Evolutionary conservation across 2,797 vertebrate genomes (phyloP), one percentile per base, ranked within the genome.

Genomic region (Ctenosaura bakeri): DNA sequence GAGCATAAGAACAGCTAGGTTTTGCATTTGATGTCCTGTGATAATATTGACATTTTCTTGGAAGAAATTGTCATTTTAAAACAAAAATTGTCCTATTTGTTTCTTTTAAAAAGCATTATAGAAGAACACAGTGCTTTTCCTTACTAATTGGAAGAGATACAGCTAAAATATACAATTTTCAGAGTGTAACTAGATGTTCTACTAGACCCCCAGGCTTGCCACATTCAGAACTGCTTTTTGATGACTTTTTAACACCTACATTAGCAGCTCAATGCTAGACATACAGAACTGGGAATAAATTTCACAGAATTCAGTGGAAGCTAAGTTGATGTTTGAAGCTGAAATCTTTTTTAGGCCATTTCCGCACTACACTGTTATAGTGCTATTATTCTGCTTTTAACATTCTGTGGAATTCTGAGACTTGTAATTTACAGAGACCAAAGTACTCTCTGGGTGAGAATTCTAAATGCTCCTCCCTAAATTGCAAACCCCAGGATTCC

Each of bases 21-120:
- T 73, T 87, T 8, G 46, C 13, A 79, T 78, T 79, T 59, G 38
- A 64, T 26, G 69, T 74, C 16, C 71, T n/a, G 8, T 24, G 22
- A 56, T 56, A 56, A 24, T 79, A 50, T 85, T 80, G 24, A 52
- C 18, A 13, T 73, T 83, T 89, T 91, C 20, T 50, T 22, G 66
- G 35, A 76, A 32, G 16, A 73, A 84, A 62, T 24, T 78, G 29
- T 73, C 3, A 32, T 78, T 89, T 89, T 74, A 24, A 20, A 10
- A 59, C 16, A 73, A 50, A 6, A n/a, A 59, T 10, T 79, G 52
- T 80, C 24, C 35, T 74, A 18, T n/a, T 46, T 71, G 56, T 66
- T 20, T 69, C 62, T 69, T 35, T 50, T 16, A n/a, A 42, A 83
- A 56, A 82, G 24, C 18, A 18, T 54, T 59, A 59, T 26, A 52